phyloP scores from a whole-genome alignment of 2,888 invertebrate species.

The Drosophila emarginata region DNA sequence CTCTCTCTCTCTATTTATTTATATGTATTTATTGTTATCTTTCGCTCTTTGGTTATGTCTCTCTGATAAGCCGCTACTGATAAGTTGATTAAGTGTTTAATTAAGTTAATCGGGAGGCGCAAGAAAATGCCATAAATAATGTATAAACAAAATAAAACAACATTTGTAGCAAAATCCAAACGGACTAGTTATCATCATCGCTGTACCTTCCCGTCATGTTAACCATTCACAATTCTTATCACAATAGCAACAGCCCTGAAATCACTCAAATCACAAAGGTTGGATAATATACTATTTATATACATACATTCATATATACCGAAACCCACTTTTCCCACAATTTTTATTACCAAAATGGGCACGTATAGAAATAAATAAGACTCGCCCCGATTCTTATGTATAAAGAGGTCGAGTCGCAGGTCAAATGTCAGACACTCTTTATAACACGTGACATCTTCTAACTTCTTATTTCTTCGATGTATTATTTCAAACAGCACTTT shows the following conservation, averaged over 20 bases:
- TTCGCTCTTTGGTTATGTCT: not conserved
- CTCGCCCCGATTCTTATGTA: too few relatives aligned
- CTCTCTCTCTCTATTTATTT: not conserved
- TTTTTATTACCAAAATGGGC: too few relatives aligned
- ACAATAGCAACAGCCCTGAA: not conserved
- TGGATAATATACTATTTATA: not conserved
- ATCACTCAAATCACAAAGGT: conserved; percentile 7
- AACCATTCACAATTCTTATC: conserved; percentile 50
- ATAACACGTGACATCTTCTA: too few relatives aligned
- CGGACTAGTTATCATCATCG: conserved; percentile 34
- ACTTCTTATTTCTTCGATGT: too few relatives aligned
- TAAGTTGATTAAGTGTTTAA: conserved; percentile 72
- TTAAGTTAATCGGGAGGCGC: conserved; percentile 59
- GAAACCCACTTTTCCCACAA: not conserved
- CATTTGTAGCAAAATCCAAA: conserved; percentile 30
- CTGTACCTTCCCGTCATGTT: conserved; percentile 49
- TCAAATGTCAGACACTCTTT: too few relatives aligned
- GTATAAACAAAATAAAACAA: conserved; percentile 24
- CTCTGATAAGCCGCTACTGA: conserved; percentile 57
- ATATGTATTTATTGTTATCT: not conserved
- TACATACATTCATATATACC: too few relatives aligned
- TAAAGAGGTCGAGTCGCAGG: too few relatives aligned
- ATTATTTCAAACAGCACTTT: too few relatives aligned
- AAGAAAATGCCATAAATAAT: conserved; percentile 44
- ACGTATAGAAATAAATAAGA: too few relatives aligned